Percentiles rank a stretch among this genome's conserved stretches.
Conservation (phyloP, 2,797 vertebrate genomes). For the Acanthornis magna region DNA sequence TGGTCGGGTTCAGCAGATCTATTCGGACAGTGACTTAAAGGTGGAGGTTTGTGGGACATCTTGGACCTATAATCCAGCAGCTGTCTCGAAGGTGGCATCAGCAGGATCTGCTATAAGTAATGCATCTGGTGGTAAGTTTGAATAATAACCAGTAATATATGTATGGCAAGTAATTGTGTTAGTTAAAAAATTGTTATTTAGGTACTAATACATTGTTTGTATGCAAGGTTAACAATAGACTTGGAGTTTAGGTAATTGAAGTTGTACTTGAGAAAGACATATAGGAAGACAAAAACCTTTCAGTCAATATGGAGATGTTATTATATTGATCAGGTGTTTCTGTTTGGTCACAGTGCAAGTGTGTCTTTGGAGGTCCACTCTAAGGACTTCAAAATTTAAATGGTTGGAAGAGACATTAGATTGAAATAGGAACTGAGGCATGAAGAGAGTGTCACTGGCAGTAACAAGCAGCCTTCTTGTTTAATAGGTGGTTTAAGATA, state of each 20-base stretch:
- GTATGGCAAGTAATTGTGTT: background rate
- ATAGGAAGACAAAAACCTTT: background rate
- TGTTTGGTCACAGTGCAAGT: background rate
- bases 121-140: conserved; percentile 90
- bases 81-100: conserved; percentile 97
- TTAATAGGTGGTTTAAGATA: background rate
- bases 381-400: background rate
- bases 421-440: background rate
- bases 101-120: conserved; percentile 96
- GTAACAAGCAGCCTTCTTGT: background rate
- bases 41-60: conserved; percentile 99
- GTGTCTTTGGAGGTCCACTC: background rate
- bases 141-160: background rate
- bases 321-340: background rate
- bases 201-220: background rate
- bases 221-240: background rate
- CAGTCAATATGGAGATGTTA: background rate
- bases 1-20: conserved; percentile 98
- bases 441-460: background rate
- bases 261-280: background rate
- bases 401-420: background rate
- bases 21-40: conserved; percentile 98
- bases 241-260: background rate
- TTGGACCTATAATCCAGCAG: conserved; percentile 98
- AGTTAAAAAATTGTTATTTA: background rate